These are phyloP conservation scores for Phortica variegata DNA, from an alignment of 1,140 invertebrate species.

Conservation along the genomic window DNA sequence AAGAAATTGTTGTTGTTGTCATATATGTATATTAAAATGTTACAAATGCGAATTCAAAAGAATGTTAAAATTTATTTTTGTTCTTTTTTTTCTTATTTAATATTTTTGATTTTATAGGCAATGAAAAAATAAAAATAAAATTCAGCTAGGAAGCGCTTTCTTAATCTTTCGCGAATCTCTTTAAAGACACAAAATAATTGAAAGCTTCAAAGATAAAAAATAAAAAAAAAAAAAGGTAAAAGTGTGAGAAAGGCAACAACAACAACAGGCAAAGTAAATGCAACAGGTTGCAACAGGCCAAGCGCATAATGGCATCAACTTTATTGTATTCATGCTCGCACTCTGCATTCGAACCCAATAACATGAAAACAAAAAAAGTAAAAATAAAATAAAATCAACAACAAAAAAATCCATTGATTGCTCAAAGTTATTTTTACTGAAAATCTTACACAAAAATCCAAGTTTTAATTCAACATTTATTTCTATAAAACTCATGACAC, in stretches of 20 bases:
- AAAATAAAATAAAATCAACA: background rate
- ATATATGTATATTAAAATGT: slow-evolving; percentile 3
- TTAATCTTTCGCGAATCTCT: slow-evolving; percentile 20
- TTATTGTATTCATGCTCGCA: slow-evolving; percentile 4
- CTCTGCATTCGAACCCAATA: slow-evolving; percentile 13
- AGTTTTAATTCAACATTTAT: slow-evolving; percentile 17
- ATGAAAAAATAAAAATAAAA: background rate
- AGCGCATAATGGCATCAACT: slow-evolving; percentile 5
- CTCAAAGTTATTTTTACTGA: no score
- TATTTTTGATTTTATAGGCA: no score
- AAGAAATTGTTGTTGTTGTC: no score
- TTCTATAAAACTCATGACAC: no score
- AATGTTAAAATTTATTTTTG: background rate
- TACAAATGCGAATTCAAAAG: background rate
- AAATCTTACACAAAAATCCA: background rate
- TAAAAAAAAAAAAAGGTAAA: slow-evolving; percentile 10
- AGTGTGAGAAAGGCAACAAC: slow-evolving; percentile 17
- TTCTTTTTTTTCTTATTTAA: no score
- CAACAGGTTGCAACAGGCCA: slow-evolving; percentile 16
- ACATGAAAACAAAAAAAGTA: background rate
- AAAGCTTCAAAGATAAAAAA: slow-evolving; percentile 27
- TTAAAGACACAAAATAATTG: slow-evolving; percentile 20
- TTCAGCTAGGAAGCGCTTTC: background rate
- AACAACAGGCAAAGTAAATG: slow-evolving; percentile 15
- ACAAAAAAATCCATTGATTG: no score